These are phyloP conservation scores for Macrosoma leucophasiata DNA, from an alignment of 2,888 invertebrate species.

Conservation along the genomic window DNA sequence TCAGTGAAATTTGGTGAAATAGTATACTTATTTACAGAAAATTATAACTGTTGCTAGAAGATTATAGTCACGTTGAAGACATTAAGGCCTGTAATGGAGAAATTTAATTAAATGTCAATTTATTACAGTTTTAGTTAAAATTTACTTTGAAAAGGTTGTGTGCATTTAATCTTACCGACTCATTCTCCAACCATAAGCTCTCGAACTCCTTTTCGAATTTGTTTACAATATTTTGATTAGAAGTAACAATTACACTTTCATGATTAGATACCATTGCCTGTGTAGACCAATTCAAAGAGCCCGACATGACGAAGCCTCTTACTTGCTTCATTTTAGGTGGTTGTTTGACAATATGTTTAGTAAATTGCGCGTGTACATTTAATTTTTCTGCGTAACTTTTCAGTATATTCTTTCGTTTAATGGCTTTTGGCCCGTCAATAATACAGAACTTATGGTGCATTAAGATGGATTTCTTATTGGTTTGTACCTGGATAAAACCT, in stretches of 20 bases:
- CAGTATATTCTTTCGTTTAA: slow-evolving; percentile 51
- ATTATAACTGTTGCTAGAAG: too few species aligned
- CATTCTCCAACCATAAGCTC: slow-evolving; percentile 75
- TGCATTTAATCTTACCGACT: slow-evolving; percentile 52
- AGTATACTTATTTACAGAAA: too few species aligned
- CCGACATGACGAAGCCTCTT: slow-evolving; percentile 77
- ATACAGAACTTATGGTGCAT: slow-evolving; percentile 91
- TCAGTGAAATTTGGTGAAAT: too few species aligned
- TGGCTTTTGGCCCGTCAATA: slow-evolving; percentile 75
- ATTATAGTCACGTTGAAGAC: slow-evolving; percentile 24
- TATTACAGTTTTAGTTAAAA: too few species aligned
- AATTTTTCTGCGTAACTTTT: slow-evolving; percentile 60
- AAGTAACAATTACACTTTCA: slow-evolving; percentile 82
- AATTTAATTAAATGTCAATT: slow-evolving; percentile 1
- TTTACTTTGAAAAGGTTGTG: too few species aligned
- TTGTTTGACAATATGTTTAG: slow-evolving; percentile 33
- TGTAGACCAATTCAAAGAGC: slow-evolving; percentile 86
- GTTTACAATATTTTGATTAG: slow-evolving; percentile 67
- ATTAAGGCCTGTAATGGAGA: slow-evolving; percentile 40
- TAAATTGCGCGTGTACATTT: slow-evolving; percentile 50
- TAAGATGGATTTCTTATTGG: slow-evolving; percentile 67
- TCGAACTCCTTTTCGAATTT: slow-evolving; percentile 78
- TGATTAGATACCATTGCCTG: slow-evolving; percentile 82
- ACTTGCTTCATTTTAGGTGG: slow-evolving; percentile 37
- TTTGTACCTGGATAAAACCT: slow-evolving; percentile 70